Conservation (phyloP, 1,140 invertebrate genomes). For the Temnothorax nylanderi region DNA sequence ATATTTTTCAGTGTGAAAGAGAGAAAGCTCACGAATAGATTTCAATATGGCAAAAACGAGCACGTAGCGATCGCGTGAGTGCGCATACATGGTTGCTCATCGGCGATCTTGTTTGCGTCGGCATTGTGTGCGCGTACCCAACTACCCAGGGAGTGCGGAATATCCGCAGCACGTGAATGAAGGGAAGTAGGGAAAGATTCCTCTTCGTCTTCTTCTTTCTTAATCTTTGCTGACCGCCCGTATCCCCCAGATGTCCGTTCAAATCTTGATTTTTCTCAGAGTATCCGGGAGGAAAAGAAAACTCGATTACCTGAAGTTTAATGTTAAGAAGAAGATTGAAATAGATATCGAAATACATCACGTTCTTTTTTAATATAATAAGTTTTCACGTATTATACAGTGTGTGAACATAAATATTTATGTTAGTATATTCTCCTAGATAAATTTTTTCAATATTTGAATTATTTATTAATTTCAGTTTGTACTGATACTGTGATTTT, state of each 20-base stretch:
- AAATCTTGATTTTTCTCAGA: slow-evolving; percentile 64
- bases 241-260: slow-evolving; percentile 1
- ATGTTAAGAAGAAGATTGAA: not conserved
- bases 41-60: slow-evolving; percentile 11
- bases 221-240: slow-evolving; percentile 47
- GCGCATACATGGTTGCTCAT: not conserved
- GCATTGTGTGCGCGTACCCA: not conserved
- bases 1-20: slow-evolving; percentile 16
- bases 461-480: not conserved
- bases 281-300: slow-evolving; percentile 55
- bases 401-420: not conserved
- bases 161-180: not conserved
- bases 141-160: not conserved
- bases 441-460: not conserved
- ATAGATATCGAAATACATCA: not conserved
- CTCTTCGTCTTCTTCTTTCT: slow-evolving; percentile 25
- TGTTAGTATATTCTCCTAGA: not conserved
- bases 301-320: slow-evolving; percentile 50
- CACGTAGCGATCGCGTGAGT: slow-evolving; percentile 29
- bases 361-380: not conserved
- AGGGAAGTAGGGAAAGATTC: slow-evolving; percentile 35
- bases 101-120: not conserved
- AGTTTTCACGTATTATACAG: not conserved
- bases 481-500: not conserved
- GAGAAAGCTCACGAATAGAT: slow-evolving; percentile 5